Evolutionary conservation across 2,888 invertebrate species (phyloP).

Genomic region (Caenorhabditis virilis): DNA sequence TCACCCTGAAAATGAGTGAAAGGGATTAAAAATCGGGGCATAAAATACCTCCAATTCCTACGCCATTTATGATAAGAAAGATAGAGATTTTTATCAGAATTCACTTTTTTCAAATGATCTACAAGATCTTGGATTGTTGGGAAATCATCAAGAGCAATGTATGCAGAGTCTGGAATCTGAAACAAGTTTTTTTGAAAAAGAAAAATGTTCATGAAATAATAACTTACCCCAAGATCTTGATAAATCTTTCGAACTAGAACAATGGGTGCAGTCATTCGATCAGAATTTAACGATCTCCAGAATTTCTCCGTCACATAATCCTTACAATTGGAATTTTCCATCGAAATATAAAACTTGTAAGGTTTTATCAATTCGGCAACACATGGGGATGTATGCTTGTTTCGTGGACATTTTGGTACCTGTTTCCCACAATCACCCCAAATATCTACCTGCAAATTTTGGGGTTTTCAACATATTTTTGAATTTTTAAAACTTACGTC

Average conservation of each 20-base stretch:
- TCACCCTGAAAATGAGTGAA: slow-evolving; percentile 7
- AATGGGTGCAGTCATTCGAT: slow-evolving; percentile 39
- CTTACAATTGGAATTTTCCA: slow-evolving; percentile 52
- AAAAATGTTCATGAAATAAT: too few relatives aligned
- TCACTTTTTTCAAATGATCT: slow-evolving; percentile 29
- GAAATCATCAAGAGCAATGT: slow-evolving; percentile 46
- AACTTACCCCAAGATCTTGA: slow-evolving; percentile 42
- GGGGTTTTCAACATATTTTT: too few relatives aligned
- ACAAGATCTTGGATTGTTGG: slow-evolving; percentile 22
- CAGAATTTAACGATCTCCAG: slow-evolving; percentile 45
- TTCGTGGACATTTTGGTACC: background rate
- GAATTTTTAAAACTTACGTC: too few relatives aligned
- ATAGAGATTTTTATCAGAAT: slow-evolving; percentile 29
- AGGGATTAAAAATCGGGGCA: background rate
- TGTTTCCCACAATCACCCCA: slow-evolving; percentile 1
- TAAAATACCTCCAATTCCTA: slow-evolving; percentile 31
- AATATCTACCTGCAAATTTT: slow-evolving; percentile 16
- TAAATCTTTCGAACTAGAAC: slow-evolving; percentile 41
- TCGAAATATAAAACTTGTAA: slow-evolving; percentile 53
- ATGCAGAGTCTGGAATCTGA: slow-evolving; percentile 46
- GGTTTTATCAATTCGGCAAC: slow-evolving; percentile 36
- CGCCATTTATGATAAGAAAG: slow-evolving; percentile 48
- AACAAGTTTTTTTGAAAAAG: background rate
- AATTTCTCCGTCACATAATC: slow-evolving; percentile 58
- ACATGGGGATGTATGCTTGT: slow-evolving; percentile 29